A percentile compares a stretch with the other conserved stretches of the same genome.
Evolutionary conservation across 2,113 vertebrate species (phyloP).

Genomic region (Scomber japonicus): DNA sequence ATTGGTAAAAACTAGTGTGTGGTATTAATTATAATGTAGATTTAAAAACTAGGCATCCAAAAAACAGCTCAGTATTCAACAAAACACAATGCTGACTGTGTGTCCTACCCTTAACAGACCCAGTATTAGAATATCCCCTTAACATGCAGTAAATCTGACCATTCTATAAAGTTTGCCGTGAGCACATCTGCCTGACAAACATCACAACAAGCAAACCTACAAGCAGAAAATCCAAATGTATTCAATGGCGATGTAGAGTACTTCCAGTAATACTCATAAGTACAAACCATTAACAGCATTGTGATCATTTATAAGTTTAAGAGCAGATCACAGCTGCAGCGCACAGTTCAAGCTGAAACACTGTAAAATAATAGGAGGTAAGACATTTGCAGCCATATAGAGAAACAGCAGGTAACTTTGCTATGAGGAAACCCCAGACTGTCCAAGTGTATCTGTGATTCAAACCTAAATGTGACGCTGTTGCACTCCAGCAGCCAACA

Average conservation of each 20-base stretch:
- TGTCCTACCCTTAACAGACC: background rate
- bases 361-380: no score
- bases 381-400: background rate
- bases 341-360: no score
- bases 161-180: background rate
- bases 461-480: background rate
- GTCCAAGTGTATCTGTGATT: conserved; percentile 3
- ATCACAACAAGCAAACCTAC: background rate
- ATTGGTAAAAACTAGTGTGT: no score
- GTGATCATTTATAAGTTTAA: no score
- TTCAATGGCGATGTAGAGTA: background rate
- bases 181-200: background rate
- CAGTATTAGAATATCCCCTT: background rate
- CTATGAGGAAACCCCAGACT: background rate
- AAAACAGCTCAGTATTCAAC: no score
- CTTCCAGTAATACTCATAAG: no score
- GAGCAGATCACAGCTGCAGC: no score
- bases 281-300: no score
- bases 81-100: no score
- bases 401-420: background rate
- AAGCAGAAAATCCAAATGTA: background rate
- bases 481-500: conserved; percentile 7
- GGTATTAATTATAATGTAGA: no score
- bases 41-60: no score
- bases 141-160: no score